Percentiles rank a stretch among this genome's conserved stretches.
Conservation (phyloP, 2,797 vertebrate genomes). For the Accipiter minullus region DNA sequence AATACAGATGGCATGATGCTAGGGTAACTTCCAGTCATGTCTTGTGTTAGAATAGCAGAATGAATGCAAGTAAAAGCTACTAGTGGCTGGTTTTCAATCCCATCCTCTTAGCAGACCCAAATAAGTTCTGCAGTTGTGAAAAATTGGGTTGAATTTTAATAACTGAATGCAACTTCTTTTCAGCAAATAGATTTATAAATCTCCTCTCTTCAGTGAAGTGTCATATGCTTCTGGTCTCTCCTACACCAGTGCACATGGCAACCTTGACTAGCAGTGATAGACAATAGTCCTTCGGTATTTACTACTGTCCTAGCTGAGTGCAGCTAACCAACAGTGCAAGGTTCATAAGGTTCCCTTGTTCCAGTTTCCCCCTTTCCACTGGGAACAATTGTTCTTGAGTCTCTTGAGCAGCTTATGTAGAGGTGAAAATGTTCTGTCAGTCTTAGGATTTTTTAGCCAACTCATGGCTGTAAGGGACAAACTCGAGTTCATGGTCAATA, state of each 20-base stretch:
- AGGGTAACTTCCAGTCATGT: not conserved
- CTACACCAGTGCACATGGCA: not conserved
- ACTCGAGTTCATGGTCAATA: conserved; percentile 20
- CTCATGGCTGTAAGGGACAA: not conserved
- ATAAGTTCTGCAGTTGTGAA: not conserved
- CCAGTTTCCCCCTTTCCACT: not conserved
- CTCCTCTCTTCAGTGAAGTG: not conserved
- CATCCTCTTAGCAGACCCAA: not conserved
- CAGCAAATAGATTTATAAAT: not conserved
- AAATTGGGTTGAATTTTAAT: not conserved
- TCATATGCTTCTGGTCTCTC: not conserved
- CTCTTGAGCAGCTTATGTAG: not conserved
- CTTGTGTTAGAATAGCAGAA: not conserved
- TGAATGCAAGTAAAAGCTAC: not conserved
- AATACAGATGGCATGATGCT: not conserved
- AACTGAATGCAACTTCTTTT: not conserved
- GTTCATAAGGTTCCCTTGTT: not conserved
- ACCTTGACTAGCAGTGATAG: not conserved
- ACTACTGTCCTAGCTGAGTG: not conserved
- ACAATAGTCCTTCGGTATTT: not conserved
- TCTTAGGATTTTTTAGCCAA: not conserved
- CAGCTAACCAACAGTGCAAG: not conserved
- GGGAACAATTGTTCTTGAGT: conserved; percentile 3
- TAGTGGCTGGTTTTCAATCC: not conserved
- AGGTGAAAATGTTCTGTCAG: not conserved